Evolutionary conservation across 92 coral and sea anemone genomes (phyloP), one percentile per base, ranked within the genome.

Genomic region (Scolanthus callimorphus): DNA sequence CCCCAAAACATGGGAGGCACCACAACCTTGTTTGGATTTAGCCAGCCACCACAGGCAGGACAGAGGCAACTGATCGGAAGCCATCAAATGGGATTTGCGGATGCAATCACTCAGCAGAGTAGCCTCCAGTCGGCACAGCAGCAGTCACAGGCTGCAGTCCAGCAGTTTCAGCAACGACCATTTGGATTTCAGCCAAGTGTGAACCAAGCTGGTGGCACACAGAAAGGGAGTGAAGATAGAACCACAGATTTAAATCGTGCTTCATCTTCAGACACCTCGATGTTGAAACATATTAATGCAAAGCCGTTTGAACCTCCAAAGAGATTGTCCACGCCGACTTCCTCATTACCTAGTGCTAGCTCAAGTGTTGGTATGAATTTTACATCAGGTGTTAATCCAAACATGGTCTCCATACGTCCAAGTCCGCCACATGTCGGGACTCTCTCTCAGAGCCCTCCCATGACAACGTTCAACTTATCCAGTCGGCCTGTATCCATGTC

Each of bases 301-400:
- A 94, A 94, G 61, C 99, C 99, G 26, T 94, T 94, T 71, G 96
- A 94, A 64, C 99, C 99, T 39, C 99, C 99, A 49, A 80, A 82
- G 71, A 83, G 94, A 17, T 63, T 72, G 27, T 78, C 89, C 31
- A 71, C 92, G 12, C 84, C 96, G 38, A 85, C 80, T 13, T 69
- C 91, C 27, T 34, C 70, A 10, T 48, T 85, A 31, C 59, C 77
- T 11, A 68, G 77, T 31, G 81, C 70, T 43, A 50, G 79, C 44
- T 74, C 63, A 19, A 80, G 50, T 29, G 72, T 82, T 12, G 80
- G 81, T 4, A 45, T 83, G 17, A 70, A 78, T 17, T 63, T 86
- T 69, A 74, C 89, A 30, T 83, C 81, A 8, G 70, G 72, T 12
- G 66, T 65, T 30, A 81, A 67, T 58, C 84, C 78, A 13, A 80